Conservation (phyloP, 2,888 invertebrate genomes). For the Baccha elongata region DNA sequence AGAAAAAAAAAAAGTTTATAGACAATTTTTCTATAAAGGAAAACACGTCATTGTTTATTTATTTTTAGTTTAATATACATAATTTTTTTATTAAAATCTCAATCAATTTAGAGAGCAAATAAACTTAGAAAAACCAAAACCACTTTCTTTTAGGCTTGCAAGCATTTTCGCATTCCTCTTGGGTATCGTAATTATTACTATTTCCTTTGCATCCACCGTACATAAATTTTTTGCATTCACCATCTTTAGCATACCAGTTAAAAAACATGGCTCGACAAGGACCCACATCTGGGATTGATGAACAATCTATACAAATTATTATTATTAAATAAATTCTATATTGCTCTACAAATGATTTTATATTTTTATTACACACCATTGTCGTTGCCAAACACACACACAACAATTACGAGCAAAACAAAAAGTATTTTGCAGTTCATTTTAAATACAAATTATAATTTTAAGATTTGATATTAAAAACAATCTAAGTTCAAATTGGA, state of each 20-base stretch:
- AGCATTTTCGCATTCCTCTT: slow-evolving; percentile 17
- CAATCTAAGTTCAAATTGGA: neutral
- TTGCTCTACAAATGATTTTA: neutral
- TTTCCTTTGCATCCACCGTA: slow-evolving; percentile 28
- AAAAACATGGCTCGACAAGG: slow-evolving; percentile 3
- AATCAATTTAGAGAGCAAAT: neutral
- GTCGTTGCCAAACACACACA: neutral
- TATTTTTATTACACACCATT: neutral
- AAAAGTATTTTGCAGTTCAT: slow-evolving; percentile 12
- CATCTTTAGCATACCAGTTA: neutral
- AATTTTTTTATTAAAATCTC: neutral
- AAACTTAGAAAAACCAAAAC: slow-evolving; percentile 1
- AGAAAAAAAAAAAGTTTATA: neutral
- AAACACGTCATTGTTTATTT: neutral
- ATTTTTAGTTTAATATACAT: neutral
- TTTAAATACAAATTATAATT: neutral
- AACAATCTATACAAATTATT: slow-evolving; percentile 11
- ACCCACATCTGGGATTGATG: neutral
- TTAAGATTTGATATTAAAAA: too few species aligned
- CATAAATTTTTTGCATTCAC: neutral
- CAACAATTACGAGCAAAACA: neutral
- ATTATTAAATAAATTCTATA: neutral
- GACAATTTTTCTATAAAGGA: neutral
- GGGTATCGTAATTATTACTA: neutral
- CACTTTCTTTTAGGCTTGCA: slow-evolving; percentile 2